Base-by-base conservation (phyloP, 2,888 invertebrate genomes). In the Adineta ricciae region DNA sequence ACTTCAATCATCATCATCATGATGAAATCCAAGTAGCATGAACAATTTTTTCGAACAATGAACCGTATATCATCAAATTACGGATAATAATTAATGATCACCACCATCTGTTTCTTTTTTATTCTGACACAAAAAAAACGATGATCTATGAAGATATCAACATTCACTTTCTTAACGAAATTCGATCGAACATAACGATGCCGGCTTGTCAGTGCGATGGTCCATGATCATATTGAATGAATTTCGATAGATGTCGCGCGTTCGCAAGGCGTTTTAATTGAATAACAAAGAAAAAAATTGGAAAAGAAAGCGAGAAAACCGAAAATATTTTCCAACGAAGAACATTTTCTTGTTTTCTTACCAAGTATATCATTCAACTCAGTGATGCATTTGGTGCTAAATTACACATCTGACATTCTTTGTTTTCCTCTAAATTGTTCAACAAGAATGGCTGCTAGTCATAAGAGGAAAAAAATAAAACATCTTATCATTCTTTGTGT, bases 391-490 rank as follows among this genome's bases (percentile, higher is more conserved):
- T 64, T 32, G 32, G 2, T 32, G 16, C 32, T 64, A 64, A 64
- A 64, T 64, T 64, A 64, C 64, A 64, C 64, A 64, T 64, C 7
- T 64, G 64, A 64, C 64, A 64, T 64, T 64, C 64, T 64, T 64
- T 64, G 64, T 64, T 64, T 64, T 64, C 64, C 64, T 64, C 64
- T 32, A 64, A 64, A 64, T 27, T 4, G 64, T 64, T 64, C 64
- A 64, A 27, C 64, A 36, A 16, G 11, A 64, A 64, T 64, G 64
- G 64, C 64, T 24, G 32, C 32, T 64, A 64, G 64, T 64, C 64
- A 64, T 32, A 64, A 32, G 64, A 64, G 50, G 24, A 64, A 64
- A 64, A 64, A 64, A 64, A 64, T 52, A 52, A 19, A 64, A 64
- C 64, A 64, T 64, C 56, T 56, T n/a, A 64, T 64, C 64, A 64